phyloP scores from a whole-genome alignment of 2,113 vertebrate species.

The Corythaixoides concolor region DNA sequence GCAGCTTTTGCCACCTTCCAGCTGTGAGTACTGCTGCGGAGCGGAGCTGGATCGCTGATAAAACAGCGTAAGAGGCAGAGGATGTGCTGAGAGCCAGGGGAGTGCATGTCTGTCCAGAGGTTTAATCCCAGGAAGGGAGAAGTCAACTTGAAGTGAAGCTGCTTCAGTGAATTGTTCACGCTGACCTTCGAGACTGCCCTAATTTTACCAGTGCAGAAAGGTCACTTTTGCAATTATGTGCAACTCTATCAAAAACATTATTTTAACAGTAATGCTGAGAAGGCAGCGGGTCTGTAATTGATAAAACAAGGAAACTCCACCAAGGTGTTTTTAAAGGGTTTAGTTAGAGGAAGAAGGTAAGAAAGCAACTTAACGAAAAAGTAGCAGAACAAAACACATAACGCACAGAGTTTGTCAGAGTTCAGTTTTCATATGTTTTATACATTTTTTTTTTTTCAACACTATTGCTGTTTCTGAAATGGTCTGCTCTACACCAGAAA shows the following conservation, averaged over 20 bases:
- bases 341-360: neutral
- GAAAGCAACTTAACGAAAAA: neutral
- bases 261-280: slow-evolving; percentile 27
- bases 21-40: neutral
- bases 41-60: neutral
- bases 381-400: neutral
- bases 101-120: fast-evolving
- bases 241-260: neutral
- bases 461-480: neutral
- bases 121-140: slow-evolving; percentile 6
- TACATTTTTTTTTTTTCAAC: neutral
- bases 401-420: neutral
- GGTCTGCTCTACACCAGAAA: neutral
- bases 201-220: slow-evolving; percentile 4
- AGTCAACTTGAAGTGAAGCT: neutral
- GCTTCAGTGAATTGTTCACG: neutral
- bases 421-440: neutral
- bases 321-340: slow-evolving; percentile 21
- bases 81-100: neutral
- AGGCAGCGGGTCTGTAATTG: neutral
- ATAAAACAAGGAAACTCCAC: slow-evolving; percentile 39
- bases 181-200: neutral
- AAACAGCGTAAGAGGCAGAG: neutral
- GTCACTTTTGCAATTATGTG: neutral
- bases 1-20: neutral